A percentile compares a stretch with the other conserved stretches of the same genome.
Conservation (phyloP, 2,888 invertebrate genomes). For the Phoenoteleia sp. region DNA sequence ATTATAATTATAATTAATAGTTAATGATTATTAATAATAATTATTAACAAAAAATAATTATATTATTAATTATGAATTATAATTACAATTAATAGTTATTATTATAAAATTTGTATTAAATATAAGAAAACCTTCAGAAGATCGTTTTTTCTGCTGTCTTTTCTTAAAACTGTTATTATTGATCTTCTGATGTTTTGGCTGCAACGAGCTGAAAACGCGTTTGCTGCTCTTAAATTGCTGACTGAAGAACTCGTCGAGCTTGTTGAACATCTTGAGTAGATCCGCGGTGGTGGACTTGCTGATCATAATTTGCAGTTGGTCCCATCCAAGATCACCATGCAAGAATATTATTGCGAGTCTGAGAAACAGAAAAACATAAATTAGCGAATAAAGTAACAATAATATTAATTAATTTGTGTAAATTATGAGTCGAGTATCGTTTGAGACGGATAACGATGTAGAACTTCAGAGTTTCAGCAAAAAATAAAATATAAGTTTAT, state of each 20-base stretch:
- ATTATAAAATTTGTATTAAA: neutral
- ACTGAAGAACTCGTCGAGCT: constrained; percentile 98
- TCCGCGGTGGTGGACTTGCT: constrained; percentile 99
- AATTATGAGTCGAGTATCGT: neutral
- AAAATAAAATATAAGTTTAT: no score
- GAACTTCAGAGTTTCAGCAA: no score
- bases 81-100: constrained; percentile 1
- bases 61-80: no score
- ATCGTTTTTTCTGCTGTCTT: constrained; percentile 85
- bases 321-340: constrained; percentile 97
- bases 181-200: constrained; percentile 86
- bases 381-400: constrained; percentile 6
- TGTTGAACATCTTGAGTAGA: constrained; percentile 98
- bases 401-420: neutral
- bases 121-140: constrained; percentile 84
- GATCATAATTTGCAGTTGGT: constrained; percentile 98
- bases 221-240: constrained; percentile 99
- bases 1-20: no score
- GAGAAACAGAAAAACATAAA: no score
- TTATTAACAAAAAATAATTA: no score
- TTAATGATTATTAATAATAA: no score
- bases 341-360: constrained; percentile 96
- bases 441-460: no score
- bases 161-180: constrained; percentile 83
- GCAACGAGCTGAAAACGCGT: constrained; percentile 94